Conservation (phyloP, 64 coral and sea anemone genomes). For the Pocillopora damicornis region DNA sequence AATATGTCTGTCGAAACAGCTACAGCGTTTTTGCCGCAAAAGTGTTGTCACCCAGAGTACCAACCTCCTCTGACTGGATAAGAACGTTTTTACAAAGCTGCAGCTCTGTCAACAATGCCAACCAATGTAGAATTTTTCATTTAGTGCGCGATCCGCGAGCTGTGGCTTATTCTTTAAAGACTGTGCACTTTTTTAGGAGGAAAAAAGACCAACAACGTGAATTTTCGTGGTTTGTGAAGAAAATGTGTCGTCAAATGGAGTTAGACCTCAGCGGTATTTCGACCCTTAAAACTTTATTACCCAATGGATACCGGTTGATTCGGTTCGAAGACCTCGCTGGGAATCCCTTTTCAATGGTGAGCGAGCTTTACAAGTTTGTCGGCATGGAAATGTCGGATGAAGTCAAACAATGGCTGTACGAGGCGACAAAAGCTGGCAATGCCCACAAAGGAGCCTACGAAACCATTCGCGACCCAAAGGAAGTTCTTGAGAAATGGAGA, state of each 20-base stretch:
- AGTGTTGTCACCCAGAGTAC: not conserved
- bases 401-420: not conserved
- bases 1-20: not conserved
- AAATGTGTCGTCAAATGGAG: not conserved
- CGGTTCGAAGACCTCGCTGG: slow-evolving; percentile 14
- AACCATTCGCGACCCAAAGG: not conserved
- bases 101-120: not conserved
- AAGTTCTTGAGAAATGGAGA: slow-evolving; percentile 1
- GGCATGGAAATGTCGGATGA: slow-evolving; percentile 2
- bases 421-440: not conserved
- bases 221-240: not conserved
- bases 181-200: not conserved
- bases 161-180: not conserved
- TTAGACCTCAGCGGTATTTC: not conserved
- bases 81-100: not conserved
- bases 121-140: slow-evolving; percentile 6
- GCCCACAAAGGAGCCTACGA: not conserved
- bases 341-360: not conserved
- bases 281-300: not conserved
- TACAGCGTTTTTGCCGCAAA: not conserved
- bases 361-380: not conserved
- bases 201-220: not conserved
- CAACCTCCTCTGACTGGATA: too few relatives aligned
- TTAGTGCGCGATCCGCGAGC: slow-evolving; percentile 8
- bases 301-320: not conserved